Conservation (phyloP, 2,888 invertebrate species). For the Himalopsyche kuldschensis region DNA sequence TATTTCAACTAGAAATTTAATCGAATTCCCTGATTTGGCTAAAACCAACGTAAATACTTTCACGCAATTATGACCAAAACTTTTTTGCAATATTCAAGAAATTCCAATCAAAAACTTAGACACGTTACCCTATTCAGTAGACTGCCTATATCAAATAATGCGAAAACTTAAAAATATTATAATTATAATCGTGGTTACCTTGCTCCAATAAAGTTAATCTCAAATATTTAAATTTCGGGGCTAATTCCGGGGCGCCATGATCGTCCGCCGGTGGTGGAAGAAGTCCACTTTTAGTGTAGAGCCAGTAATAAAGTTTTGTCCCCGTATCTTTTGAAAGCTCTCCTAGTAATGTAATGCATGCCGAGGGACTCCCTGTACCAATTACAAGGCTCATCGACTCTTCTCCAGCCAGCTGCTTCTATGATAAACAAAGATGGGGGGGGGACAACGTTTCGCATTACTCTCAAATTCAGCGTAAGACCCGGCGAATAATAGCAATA, state of each 20-base stretch:
- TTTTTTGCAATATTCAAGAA: no score
- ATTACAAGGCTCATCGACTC: constrained; percentile 36
- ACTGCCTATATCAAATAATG: no score
- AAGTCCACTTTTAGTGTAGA: neutral
- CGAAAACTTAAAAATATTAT: no score
- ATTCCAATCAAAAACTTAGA: no score
- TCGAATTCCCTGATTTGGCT: no score
- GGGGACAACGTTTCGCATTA: neutral
- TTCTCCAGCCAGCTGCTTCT: constrained; percentile 31
- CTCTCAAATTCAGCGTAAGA: neutral
- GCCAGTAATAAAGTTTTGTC: neutral
- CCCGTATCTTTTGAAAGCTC: neutral
- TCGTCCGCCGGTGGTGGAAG: neutral
- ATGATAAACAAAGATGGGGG: constrained; percentile 21
- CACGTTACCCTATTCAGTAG: no score
- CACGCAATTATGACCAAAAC: no score
- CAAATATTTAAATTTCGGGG: neutral
- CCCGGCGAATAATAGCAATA: neutral
- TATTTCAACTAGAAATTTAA: no score
- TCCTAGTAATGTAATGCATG: neutral
- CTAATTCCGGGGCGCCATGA: neutral
- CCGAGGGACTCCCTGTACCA: constrained; percentile 3
- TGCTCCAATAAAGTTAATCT: no score
- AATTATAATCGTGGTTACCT: no score
- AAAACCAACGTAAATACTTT: no score